Base-by-base conservation (phyloP, 2,113 vertebrate species). In the Muntiacus reevesi region DNA sequence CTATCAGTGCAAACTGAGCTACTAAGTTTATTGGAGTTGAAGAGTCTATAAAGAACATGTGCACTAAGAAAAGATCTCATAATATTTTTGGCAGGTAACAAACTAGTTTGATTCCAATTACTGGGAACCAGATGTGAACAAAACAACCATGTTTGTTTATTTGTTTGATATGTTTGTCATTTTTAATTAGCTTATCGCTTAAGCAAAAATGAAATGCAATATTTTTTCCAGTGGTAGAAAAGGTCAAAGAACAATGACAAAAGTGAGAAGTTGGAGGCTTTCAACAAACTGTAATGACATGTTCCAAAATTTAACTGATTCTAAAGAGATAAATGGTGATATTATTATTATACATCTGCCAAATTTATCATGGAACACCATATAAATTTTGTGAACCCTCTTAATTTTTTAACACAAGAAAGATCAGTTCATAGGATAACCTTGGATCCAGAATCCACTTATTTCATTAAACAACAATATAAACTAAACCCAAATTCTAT, bases 391-490 rank as follows among this genome's bases (percentile, higher is more conserved):
- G 1, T 30, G 76, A 33, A 82, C 30, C 94, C 79, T 64, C 52
- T 79, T 62, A 21, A 60, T 47, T 19, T 60, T 85, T 54, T 17
- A 33, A 60, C 30, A 13, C 5, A 33, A 92, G 81, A 19, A 89
- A 95, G 23, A 83, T 87, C 6, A 96, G 5, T 52, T 93, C 47
- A 88, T 84, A 95, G 47, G 28, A 90, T 78, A 96, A 60, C 81
- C 33, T 54, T 64, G 16, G 33, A 54, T 84, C n/a, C 47, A 94
- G 30, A 95, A 90, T 52, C 10, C 13, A 93, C 57, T 92, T 95
- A 89, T 67, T 89, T 87, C 54, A 87, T 84, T 96, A 95, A 96
- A 59, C 2, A 82, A 50, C 94, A 93, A 92, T 85, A 94, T 78
- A 96, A 96, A 76, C 6, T 54, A 93, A 94, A 94, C 57, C 7